Percentiles rank a stretch among this genome's conserved stretches.
Evolutionary conservation across 1,140 invertebrate species (phyloP).

Genomic region (Schlechtendalia chinensis): DNA sequence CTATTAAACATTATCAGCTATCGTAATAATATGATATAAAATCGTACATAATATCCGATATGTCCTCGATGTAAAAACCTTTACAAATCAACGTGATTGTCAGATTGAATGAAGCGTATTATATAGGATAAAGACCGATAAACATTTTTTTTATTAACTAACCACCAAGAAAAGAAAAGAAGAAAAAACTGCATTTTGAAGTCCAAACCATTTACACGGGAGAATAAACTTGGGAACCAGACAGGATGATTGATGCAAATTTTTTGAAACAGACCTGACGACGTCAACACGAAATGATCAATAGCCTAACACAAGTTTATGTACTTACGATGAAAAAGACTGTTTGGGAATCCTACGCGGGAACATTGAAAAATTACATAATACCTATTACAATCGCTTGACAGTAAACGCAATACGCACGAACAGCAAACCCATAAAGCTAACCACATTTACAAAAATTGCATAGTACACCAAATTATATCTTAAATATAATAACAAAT

Average conservation of each 20-base stretch:
- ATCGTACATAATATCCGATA: too few species aligned
- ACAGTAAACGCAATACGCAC: background rate
- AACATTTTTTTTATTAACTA: slow-evolving; percentile 10
- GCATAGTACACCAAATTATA: too few species aligned
- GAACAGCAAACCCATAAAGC: background rate
- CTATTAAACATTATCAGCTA: too few species aligned
- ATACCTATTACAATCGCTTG: background rate
- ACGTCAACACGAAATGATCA: slow-evolving; percentile 7
- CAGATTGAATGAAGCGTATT: too few species aligned
- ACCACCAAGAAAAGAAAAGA: background rate
- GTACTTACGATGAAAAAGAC: background rate
- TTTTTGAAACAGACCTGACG: background rate
- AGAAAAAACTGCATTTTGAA: background rate
- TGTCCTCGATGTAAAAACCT: too few species aligned
- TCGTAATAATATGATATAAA: too few species aligned
- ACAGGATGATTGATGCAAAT: slow-evolving; percentile 20
- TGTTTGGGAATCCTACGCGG: background rate
- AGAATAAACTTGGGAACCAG: background rate
- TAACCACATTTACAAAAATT: too few species aligned
- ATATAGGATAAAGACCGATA: too few species aligned
- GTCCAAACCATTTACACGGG: background rate
- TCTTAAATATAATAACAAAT: too few species aligned
- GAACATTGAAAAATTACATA: slow-evolving; percentile 1
- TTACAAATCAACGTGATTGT: too few species aligned
- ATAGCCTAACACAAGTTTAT: background rate